Evolutionary conservation across 2,113 vertebrate genomes (phyloP), one percentile per base, ranked within the genome.

Genomic region (Crocuta crocuta): DNA sequence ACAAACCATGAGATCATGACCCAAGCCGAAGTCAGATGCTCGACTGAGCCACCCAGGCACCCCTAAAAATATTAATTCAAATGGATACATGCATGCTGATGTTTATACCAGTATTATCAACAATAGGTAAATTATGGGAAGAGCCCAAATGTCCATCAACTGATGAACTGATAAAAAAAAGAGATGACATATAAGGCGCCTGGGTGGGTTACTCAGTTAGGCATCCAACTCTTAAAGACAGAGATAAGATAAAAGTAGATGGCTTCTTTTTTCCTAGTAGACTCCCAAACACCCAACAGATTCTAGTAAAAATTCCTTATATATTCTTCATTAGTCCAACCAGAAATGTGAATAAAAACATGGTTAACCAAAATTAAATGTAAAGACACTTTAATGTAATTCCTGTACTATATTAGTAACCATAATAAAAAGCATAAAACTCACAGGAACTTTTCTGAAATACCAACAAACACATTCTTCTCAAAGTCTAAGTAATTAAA

Each of bases 401-500:
- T 84, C 33, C 33, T 78, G 63, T 86, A 65, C 11, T 79, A 31
- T 90, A 74, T 91, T 83, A 89, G 48, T 48, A 89, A 81, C 3
- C 7, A 39, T 45, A 92, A 78, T 17, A 65, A 63, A 90, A 82
- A 73, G 16, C 23, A 95, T 58, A 87, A 94, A 90, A 89, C 45
- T 26, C 73, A 85, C 6, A 94, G 83, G 70, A 91, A 88, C 12
- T 53, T 89, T 80, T 66, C 16, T 39, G 61, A 15, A 94, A 81
- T 35, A 88, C 23, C 48, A 80, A 85, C 76, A 68, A 85, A 89
- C 9, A 92, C 2, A 88, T 55, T 76, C 94, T 76, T 89, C 78
- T 95, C 1, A 63, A 91, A 82, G 71, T 61, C 74, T 91, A 97
- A 94, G 45, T 61, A 97, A 97, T 93, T 81, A 93, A 94, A 23